Percentiles rank a stretch among this genome's conserved stretches.
These are phyloP conservation scores for Lysandra bellargus DNA, from an alignment of 2,888 invertebrate species.

Conservation along the genomic window DNA sequence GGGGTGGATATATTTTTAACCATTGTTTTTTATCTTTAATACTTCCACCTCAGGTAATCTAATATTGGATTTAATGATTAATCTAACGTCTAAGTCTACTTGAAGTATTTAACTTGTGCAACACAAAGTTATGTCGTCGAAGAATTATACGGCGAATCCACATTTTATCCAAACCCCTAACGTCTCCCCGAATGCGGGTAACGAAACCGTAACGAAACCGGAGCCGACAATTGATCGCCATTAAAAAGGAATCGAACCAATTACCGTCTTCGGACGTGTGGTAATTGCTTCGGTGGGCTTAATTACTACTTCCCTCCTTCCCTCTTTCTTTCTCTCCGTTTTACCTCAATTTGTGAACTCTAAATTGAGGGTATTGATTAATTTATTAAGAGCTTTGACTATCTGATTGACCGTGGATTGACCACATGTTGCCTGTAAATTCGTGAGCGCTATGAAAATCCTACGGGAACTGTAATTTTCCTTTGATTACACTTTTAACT, in stretches of 20 bases:
- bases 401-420: not conserved
- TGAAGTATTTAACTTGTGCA: too few species aligned
- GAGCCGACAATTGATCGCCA: conserved; percentile 18
- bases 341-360: conserved; percentile 10
- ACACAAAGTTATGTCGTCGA: too few species aligned
- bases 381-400: not conserved
- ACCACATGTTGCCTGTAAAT: too few species aligned
- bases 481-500: not conserved
- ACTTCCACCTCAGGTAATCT: too few species aligned
- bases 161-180: not conserved
- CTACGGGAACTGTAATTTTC: not conserved
- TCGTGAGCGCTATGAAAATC: too few species aligned
- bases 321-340: not conserved
- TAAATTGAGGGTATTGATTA: not conserved
- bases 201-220: not conserved
- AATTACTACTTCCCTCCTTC: conserved; percentile 28
- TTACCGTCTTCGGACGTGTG: conserved; percentile 16
- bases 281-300: conserved; percentile 27
- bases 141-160: too few species aligned
- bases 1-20: not conserved
- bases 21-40: not conserved
- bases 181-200: not conserved
- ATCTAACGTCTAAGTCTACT: too few species aligned
- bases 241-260: conserved; percentile 30
- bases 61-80: too few species aligned